Conservation (phyloP, 2,888 invertebrate species). For the Drosophila fulvimacula region DNA sequence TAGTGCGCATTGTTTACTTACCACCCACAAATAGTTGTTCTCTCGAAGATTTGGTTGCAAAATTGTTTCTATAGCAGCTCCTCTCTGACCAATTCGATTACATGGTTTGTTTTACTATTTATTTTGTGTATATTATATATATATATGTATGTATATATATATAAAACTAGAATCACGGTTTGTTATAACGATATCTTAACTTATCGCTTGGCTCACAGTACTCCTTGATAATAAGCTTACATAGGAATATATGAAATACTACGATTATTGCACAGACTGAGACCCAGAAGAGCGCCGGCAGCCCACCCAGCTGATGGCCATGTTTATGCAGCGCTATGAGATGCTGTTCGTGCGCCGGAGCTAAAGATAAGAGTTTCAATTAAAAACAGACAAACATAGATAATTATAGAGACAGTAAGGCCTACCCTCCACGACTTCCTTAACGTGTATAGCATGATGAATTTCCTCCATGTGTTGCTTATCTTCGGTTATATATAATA, state of each 20-base stretch:
- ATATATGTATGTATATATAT: constrained; percentile 24
- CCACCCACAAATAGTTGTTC: not conserved
- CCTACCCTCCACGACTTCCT: constrained; percentile 89
- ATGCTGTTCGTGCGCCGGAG: constrained; percentile 96
- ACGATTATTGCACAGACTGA: constrained; percentile 94
- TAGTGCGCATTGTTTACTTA: not conserved
- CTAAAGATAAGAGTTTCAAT: constrained; percentile 81
- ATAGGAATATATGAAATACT: constrained; percentile 96
- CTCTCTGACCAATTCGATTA: constrained; percentile 40
- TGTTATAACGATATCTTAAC: constrained; percentile 89
- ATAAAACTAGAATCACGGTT: constrained; percentile 86
- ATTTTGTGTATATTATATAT: constrained; percentile 23
- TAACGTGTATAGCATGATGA: constrained; percentile 95
- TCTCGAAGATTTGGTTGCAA: not conserved
- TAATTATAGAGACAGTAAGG: not conserved
- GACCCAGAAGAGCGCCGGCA: constrained; percentile 96
- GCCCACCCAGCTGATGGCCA: constrained; percentile 94
- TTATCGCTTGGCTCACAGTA: constrained; percentile 91
- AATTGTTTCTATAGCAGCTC: not conserved
- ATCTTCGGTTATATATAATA: constrained; percentile 95
- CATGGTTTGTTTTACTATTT: constrained; percentile 28
- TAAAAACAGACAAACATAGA: constrained; percentile 23
- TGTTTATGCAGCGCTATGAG: constrained; percentile 96
- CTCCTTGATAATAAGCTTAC: constrained; percentile 95
- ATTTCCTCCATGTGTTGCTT: constrained; percentile 95